phyloP scores from a whole-genome alignment of 2,888 invertebrate species.

The Drosophila neonasuta region DNA sequence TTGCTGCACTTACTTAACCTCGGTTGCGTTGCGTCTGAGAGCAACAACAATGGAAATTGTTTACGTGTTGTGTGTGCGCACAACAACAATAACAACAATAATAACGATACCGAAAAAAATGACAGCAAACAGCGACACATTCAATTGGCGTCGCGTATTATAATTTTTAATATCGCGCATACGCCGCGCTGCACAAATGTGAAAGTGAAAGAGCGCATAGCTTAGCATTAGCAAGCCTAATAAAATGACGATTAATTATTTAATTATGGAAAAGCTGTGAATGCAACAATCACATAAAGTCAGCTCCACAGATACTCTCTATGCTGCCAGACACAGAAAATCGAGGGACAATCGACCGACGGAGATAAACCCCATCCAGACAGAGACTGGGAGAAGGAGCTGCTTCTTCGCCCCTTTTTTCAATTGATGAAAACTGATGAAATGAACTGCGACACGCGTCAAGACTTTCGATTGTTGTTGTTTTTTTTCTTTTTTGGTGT shows the following conservation, averaged over 20 bases:
- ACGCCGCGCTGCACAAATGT: slow-evolving; percentile 49
- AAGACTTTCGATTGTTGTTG: slow-evolving; percentile 52
- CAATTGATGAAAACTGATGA: slow-evolving; percentile 6
- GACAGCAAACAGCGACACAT: slow-evolving; percentile 38
- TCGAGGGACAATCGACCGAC: too few species aligned
- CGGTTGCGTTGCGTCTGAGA: slow-evolving; percentile 56
- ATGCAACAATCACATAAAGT: slow-evolving; percentile 31
- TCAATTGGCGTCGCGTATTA: slow-evolving; percentile 60
- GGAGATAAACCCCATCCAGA: not conserved
- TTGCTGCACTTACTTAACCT: slow-evolving; percentile 55
- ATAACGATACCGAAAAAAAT: slow-evolving; percentile 1
- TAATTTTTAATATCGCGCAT: slow-evolving; percentile 64
- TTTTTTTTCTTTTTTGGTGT: not conserved
- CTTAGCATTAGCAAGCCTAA: slow-evolving; percentile 47
- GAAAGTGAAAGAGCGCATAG: slow-evolving; percentile 63
- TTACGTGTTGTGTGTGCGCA: slow-evolving; percentile 6
- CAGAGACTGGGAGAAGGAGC: not conserved
- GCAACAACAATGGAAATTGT: slow-evolving; percentile 33
- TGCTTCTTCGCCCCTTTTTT: slow-evolving; percentile 13
- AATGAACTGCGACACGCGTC: slow-evolving; percentile 21
- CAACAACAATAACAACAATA: not conserved
- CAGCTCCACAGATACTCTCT: not conserved
- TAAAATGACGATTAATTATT: slow-evolving; percentile 65
- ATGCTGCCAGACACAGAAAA: slow-evolving; percentile 1
- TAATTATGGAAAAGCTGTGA: slow-evolving; percentile 64